phyloP scores from a whole-genome alignment of 2,888 invertebrate genomes.

The Aphrophora alni region DNA sequence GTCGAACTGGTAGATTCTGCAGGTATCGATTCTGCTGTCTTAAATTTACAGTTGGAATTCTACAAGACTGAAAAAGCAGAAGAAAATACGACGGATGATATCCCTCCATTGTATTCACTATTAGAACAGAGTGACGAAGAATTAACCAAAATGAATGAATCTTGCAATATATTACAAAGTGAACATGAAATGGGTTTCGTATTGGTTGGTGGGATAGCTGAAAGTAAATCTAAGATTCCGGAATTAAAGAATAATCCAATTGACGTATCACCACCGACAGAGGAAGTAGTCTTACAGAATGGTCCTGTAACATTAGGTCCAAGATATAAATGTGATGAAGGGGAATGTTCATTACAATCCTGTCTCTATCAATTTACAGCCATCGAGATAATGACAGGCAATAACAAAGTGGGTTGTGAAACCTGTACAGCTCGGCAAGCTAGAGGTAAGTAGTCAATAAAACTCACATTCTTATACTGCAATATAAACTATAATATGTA shows the following conservation, averaged over 20 bases:
- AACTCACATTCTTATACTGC: too few relatives aligned
- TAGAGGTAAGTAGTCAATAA: slow-evolving; percentile 53
- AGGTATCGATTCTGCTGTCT: slow-evolving; percentile 21
- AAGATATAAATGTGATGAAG: slow-evolving; percentile 75
- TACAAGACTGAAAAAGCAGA: not conserved
- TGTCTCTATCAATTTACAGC: slow-evolving; percentile 93
- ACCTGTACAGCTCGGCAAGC: slow-evolving; percentile 81
- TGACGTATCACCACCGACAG: not conserved
- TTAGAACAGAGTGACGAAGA: not conserved
- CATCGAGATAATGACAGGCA: slow-evolving; percentile 87
- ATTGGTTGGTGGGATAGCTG: slow-evolving; percentile 17
- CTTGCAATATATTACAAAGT: not conserved
- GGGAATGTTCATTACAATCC: slow-evolving; percentile 84
- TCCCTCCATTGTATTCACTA: not conserved
- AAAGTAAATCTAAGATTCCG: not conserved
- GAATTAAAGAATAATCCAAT: not conserved
- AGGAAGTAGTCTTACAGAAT: not conserved
- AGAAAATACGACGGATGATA: not conserved
- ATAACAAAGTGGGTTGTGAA: slow-evolving; percentile 93
- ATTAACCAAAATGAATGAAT: not conserved
- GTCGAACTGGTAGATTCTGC: slow-evolving; percentile 16
- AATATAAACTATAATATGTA: too few relatives aligned
- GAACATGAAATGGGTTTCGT: slow-evolving; percentile 24
- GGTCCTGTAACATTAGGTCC: slow-evolving; percentile 65
- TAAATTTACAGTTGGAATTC: not conserved